phyloP scores from a whole-genome alignment of 2,797 vertebrate genomes.

The Cryptoprocta ferox region DNA sequence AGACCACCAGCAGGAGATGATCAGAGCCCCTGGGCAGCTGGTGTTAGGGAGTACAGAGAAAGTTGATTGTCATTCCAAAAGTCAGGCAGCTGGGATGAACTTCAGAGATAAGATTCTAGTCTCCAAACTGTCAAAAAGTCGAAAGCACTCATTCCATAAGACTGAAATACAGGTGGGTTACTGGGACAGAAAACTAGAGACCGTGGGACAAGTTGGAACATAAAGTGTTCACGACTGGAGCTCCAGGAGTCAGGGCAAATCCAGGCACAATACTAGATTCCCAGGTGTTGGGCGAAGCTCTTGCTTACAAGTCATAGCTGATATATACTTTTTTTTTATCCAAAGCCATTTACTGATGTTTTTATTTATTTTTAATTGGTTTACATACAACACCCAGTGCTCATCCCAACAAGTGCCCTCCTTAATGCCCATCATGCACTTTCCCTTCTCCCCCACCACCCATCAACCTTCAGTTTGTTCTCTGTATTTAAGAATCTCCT shows the following conservation, averaged over 20 bases:
- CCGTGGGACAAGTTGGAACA: not conserved
- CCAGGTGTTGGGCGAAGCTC: fast-evolving
- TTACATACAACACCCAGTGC: too few relatives aligned
- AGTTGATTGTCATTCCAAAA: not conserved
- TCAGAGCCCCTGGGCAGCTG: not conserved
- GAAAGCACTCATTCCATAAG: not conserved
- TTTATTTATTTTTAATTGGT: too few relatives aligned
- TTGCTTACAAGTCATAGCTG: not conserved
- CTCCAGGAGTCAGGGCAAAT: not conserved
- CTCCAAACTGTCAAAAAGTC: not conserved
- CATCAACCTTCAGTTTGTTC: too few relatives aligned
- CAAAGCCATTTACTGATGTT: too few relatives aligned
- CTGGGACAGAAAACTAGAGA: not conserved
- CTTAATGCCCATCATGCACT: too few relatives aligned
- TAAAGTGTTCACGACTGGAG: not conserved
- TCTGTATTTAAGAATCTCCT: too few relatives aligned
- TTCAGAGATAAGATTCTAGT: not conserved
- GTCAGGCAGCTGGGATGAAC: not conserved
- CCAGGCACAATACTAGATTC: too few relatives aligned
- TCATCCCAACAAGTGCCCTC: too few relatives aligned
- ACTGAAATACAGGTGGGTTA: too few relatives aligned
- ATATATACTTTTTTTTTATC: too few relatives aligned
- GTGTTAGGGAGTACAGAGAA: not conserved
- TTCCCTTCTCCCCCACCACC: too few relatives aligned
- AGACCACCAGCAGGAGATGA: not conserved